A percentile compares a stretch with the other conserved stretches of the same genome.
Evolutionary conservation across 1,140 invertebrate species (phyloP).

Genomic region (Neodiprion virginianus): DNA sequence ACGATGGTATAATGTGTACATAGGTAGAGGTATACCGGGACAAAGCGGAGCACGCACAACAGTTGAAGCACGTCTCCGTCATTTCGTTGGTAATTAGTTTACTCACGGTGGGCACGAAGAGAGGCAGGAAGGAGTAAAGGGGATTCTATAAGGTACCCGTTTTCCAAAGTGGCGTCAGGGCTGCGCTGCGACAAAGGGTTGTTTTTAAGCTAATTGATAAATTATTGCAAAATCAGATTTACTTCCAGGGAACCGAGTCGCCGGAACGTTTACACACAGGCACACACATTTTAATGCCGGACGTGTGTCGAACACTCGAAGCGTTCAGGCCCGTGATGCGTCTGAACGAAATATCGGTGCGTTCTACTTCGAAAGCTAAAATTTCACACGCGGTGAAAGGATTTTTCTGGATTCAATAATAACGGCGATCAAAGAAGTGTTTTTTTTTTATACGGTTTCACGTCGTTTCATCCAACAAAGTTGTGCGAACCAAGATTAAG

Average conservation of each 20-base stretch:
- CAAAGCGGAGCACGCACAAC: neutral
- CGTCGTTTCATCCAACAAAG: no score
- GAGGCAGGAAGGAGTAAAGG: neutral
- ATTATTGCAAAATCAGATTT: conserved; percentile 32
- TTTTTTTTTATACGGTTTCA: no score
- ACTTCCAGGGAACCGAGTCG: neutral
- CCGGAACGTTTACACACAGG: conserved; percentile 34
- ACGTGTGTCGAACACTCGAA: conserved; percentile 11
- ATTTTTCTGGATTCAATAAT: no score
- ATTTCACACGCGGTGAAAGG: no score
- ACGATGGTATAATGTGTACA: no score
- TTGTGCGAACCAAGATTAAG: no score
- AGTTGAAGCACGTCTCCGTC: neutral
- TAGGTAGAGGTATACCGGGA: neutral
- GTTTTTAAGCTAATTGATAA: conserved; percentile 36
- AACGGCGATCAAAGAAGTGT: no score
- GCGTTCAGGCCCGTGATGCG: no score
- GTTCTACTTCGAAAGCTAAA: no score
- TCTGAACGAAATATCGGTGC: no score
- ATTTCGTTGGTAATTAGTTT: conserved; percentile 3
- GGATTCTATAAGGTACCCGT: neutral
- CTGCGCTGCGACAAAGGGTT: conserved; percentile 20
- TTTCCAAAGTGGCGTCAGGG: neutral
- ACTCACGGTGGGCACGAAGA: neutral
- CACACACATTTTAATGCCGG: conserved; percentile 21